phyloP scores from a whole-genome alignment of 2,888 invertebrate genomes.

The Plebejus argus region DNA sequence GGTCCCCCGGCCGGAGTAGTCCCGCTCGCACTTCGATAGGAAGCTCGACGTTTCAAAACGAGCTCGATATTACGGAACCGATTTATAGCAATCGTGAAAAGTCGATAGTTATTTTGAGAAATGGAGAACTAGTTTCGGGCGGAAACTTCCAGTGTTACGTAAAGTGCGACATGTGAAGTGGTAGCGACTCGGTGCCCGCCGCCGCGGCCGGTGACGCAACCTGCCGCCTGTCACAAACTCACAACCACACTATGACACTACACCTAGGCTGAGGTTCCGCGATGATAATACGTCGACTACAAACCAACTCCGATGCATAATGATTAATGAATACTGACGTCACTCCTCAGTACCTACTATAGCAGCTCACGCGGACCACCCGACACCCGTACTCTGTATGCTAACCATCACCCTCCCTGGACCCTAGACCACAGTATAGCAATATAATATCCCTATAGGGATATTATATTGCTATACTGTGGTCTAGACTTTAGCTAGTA shows the following conservation, averaged over 20 bases:
- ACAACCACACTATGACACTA: neutral
- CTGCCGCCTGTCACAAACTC: neutral
- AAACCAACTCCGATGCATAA: too few species aligned
- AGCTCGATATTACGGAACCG: neutral
- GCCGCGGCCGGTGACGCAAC: neutral
- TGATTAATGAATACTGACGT: too few species aligned
- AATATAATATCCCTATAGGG: too few species aligned
- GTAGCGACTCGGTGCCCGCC: neutral
- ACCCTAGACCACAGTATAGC: too few species aligned
- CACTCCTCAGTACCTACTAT: neutral
- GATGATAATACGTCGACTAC: too few species aligned
- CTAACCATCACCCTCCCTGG: neutral
- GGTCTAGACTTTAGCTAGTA: neutral
- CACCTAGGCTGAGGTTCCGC: neutral
- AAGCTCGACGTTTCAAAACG: neutral
- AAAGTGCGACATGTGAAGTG: neutral
- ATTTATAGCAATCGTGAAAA: neutral
- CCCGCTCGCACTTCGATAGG: neutral
- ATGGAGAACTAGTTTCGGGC: constrained; percentile 12
- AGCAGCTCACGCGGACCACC: neutral
- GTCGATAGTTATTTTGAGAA: constrained; percentile 1
- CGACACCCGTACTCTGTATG: neutral
- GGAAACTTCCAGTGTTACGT: constrained; percentile 7
- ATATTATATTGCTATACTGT: too few species aligned
- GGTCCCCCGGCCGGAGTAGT: neutral